Conservation (phyloP, 1,140 invertebrate genomes). For the Drosophila kanapiae region DNA sequence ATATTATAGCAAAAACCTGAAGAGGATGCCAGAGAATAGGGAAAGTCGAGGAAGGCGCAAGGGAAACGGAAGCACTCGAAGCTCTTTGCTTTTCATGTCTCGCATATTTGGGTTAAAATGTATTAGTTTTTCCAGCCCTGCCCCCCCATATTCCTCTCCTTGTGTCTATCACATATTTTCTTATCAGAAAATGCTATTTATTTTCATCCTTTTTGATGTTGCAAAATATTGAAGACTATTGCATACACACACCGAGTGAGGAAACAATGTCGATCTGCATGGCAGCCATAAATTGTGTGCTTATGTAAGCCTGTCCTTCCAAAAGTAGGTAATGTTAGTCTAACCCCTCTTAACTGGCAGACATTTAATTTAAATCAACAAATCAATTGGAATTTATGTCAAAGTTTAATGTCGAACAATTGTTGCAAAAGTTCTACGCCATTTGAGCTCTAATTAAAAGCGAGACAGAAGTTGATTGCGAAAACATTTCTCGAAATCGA, state of each 20-base stretch:
- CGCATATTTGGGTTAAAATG: slow-evolving; percentile 52
- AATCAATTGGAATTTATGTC: slow-evolving; percentile 38
- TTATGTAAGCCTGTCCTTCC: slow-evolving; percentile 11
- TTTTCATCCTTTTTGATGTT: slow-evolving; percentile 72
- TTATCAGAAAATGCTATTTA: slow-evolving; percentile 73
- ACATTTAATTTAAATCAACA: slow-evolving; percentile 30
- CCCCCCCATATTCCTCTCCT: neutral
- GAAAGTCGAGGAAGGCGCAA: neutral
- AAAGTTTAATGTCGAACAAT: slow-evolving; percentile 20
- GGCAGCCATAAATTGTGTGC: slow-evolving; percentile 37
- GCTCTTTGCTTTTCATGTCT: slow-evolving; percentile 55
- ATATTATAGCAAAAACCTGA: slow-evolving; percentile 63
- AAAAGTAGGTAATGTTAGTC: slow-evolving; percentile 18
- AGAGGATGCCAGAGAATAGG: slow-evolving; percentile 32
- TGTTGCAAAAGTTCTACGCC: slow-evolving; percentile 11
- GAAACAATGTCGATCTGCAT: slow-evolving; percentile 41
- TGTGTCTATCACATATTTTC: slow-evolving; percentile 57
- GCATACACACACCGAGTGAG: slow-evolving; percentile 13
- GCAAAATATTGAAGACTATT: slow-evolving; percentile 45
- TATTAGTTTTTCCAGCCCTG: slow-evolving; percentile 39
- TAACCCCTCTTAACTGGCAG: slow-evolving; percentile 7
- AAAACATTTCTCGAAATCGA: slow-evolving; percentile 10
- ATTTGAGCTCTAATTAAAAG: slow-evolving; percentile 14
- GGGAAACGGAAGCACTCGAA: slow-evolving; percentile 46
- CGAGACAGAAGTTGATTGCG: neutral